phyloP scores from a whole-genome alignment of 2,113 vertebrate species.

The Poeciliopsis occidentalis region DNA sequence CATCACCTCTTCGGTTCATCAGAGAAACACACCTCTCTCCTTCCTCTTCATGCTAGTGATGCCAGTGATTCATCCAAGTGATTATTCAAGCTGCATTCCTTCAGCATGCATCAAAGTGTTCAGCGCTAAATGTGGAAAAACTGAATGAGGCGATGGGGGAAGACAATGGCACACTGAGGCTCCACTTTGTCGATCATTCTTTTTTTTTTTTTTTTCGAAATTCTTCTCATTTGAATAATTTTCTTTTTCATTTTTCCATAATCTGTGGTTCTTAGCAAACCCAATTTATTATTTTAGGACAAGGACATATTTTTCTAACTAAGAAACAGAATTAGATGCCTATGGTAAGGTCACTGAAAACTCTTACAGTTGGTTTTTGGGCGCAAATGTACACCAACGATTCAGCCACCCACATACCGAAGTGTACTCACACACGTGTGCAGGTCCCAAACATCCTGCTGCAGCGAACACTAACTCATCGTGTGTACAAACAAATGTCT shows the following conservation, averaged over 20 bases:
- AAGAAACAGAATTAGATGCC: conserved; percentile 47
- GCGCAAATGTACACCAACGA: conserved; percentile 46
- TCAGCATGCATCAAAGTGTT: conserved; percentile 76
- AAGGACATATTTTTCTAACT: conserved; percentile 44
- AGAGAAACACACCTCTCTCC: conserved; percentile 57
- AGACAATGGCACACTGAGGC: conserved; percentile 68
- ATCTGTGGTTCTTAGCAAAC: conserved; percentile 7
- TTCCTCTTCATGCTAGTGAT: neutral
- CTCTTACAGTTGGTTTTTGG: conserved; percentile 37
- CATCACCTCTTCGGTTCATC: conserved; percentile 75
- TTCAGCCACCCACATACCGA: conserved; percentile 44
- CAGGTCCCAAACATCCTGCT: conserved; percentile 78
- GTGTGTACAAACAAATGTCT: conserved; percentile 78
- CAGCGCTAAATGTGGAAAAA: conserved; percentile 82
- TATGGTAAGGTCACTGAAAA: conserved; percentile 40
- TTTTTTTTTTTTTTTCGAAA: conserved; percentile 53
- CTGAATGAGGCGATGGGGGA: conserved; percentile 67
- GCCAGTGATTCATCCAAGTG: conserved; percentile 22
- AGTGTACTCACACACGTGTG: conserved; percentile 53
- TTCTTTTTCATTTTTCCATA: conserved; percentile 23
- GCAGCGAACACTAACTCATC: conserved; percentile 74
- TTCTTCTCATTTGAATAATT: conserved; percentile 52
- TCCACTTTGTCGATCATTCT: conserved; percentile 58
- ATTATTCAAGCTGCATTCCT: conserved; percentile 78
- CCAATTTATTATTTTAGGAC: conserved; percentile 38